Conservation (phyloP, 2,888 invertebrate genomes). For the Artemia sp. region DNA sequence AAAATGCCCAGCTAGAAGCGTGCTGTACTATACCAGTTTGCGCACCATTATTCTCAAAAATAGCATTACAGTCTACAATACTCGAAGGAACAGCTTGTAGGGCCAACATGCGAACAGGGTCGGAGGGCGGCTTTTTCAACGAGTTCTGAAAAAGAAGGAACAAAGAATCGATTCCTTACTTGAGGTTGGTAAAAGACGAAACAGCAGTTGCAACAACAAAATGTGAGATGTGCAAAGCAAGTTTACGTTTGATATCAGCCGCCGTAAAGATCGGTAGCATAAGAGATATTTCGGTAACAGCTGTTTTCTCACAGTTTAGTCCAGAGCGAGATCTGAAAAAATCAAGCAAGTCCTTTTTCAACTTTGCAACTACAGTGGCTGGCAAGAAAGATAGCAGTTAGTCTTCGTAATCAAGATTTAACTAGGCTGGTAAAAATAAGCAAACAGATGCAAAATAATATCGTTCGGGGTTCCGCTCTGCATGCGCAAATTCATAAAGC, state of each 20-base stretch:
- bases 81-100: neutral
- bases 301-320: neutral
- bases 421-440: neutral
- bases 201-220: neutral
- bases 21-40: neutral
- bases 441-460: neutral
- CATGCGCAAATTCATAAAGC: neutral
- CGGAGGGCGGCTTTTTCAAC: neutral
- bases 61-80: neutral
- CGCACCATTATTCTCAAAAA: neutral
- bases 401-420: slow-evolving; percentile 1
- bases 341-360: neutral
- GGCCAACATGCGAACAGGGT: neutral
- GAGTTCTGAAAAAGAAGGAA: neutral
- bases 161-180: neutral
- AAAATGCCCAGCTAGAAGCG: too few species aligned
- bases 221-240: neutral
- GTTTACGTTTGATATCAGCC: neutral
- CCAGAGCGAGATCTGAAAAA: neutral
- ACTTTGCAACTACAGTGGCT: neutral
- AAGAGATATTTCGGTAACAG: neutral
- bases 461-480: neutral
- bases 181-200: neutral
- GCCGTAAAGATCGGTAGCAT: neutral
- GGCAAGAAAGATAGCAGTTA: neutral